Evolutionary conservation across 2,113 vertebrate species (phyloP).

Genomic region (Camarhynchus parvulus): DNA sequence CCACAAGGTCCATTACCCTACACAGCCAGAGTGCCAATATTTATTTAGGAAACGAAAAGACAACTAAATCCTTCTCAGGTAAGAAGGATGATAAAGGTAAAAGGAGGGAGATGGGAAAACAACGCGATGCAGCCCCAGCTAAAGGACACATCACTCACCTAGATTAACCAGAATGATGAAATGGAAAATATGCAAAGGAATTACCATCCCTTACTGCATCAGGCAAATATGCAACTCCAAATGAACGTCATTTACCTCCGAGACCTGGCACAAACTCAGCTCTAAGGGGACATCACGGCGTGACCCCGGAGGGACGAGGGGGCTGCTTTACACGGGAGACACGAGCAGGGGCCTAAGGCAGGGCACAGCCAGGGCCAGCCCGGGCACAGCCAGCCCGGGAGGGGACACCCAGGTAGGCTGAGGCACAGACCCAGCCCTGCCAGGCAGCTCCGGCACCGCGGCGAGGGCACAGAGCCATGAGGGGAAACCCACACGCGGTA

Average conservation of each 20-base stretch:
- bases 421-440: neutral
- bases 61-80: neutral
- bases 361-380: neutral
- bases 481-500: neutral
- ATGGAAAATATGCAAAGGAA: neutral
- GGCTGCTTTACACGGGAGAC: fast-evolving
- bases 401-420: neutral
- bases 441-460: neutral
- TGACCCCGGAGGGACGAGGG: neutral
- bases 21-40: neutral
- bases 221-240: neutral
- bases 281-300: neutral
- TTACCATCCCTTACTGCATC: neutral
- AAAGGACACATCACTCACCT: neutral
- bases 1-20: neutral
- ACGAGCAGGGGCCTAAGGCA: neutral
- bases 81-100: neutral
- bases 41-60: neutral
- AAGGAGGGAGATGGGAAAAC: neutral
- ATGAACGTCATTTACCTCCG: neutral
- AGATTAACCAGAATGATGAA: neutral
- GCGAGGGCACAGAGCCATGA: fast-evolving
- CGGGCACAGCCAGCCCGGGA: neutral
- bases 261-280: neutral
- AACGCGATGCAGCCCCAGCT: fast-evolving